These are phyloP conservation scores for Phlogophora meticulosa DNA, from an alignment of 2,888 invertebrate species.

Conservation along the genomic window DNA sequence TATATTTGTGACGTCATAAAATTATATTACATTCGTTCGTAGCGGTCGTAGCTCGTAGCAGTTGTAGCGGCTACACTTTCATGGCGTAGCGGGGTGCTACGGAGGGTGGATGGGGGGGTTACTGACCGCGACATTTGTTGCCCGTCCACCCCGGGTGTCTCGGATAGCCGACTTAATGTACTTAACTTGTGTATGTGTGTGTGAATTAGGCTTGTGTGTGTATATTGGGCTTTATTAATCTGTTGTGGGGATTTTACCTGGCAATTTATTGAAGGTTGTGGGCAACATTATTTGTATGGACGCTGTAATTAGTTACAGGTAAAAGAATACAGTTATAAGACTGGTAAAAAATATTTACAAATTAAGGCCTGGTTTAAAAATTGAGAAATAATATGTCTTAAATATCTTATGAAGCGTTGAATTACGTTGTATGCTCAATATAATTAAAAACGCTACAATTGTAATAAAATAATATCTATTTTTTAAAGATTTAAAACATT, in stretches of 20 bases:
- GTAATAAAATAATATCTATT: too few relatives aligned
- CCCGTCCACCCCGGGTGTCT: constrained; percentile 79
- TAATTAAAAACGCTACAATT: too few relatives aligned
- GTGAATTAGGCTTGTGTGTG: constrained; percentile 54
- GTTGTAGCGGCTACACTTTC: constrained; percentile 71
- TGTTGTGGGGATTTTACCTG: constrained; percentile 64
- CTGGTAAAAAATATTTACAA: background rate
- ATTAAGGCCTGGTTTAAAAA: too few relatives aligned
- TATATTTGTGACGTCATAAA: constrained; percentile 67
- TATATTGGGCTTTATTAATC: constrained; percentile 60
- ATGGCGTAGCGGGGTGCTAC: constrained; percentile 67
- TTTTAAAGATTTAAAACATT: too few relatives aligned
- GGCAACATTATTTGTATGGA: constrained; percentile 18
- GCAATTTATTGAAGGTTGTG: constrained; percentile 51
- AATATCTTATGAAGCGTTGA: too few relatives aligned
- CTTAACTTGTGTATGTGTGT: constrained; percentile 65
- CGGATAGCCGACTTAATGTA: constrained; percentile 75
- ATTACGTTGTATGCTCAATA: too few relatives aligned
- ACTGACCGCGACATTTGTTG: constrained; percentile 90
- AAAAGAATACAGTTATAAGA: background rate
- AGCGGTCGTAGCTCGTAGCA: constrained; percentile 68
- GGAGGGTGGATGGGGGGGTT: constrained; percentile 72
- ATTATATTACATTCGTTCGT: constrained; percentile 67
- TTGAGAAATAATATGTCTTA: too few relatives aligned
- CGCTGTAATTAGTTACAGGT: background rate